Evolutionary conservation across 2,113 vertebrate species (phyloP).

Genomic region (Lophotis ruficrista): DNA sequence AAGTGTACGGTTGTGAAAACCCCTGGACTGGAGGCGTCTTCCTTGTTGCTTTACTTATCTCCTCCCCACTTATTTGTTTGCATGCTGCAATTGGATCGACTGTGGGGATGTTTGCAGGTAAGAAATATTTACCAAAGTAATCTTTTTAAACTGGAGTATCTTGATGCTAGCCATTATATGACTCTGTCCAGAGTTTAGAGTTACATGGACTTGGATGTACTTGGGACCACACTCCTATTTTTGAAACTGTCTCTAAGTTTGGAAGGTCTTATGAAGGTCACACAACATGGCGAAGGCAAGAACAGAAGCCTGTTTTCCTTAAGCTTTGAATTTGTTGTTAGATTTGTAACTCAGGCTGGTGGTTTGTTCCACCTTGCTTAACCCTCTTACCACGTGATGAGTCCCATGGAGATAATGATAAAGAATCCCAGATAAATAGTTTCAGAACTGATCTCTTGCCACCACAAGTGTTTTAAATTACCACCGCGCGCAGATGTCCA

Average conservation of each 20-base stretch:
- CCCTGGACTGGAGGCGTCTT: slow-evolving; percentile 91
- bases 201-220: accelerated
- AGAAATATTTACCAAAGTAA: neutral
- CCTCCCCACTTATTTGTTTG: slow-evolving; percentile 87
- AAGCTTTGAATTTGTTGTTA: neutral
- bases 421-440: neutral
- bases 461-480: neutral
- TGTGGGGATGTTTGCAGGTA: slow-evolving; percentile 90
- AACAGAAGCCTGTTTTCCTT: neutral
- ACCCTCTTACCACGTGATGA: neutral
- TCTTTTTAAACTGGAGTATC: neutral
- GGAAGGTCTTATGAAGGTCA: neutral
- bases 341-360: neutral
- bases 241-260: neutral
- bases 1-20: slow-evolving; percentile 93
- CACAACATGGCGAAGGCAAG: neutral
- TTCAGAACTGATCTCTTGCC: neutral
- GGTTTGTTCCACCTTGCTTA: neutral
- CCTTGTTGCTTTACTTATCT: slow-evolving; percentile 88
- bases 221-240: neutral
- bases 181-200: neutral
- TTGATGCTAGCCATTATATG: neutral
- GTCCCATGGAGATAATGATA: neutral
- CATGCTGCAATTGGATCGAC: slow-evolving; percentile 90
- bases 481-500: neutral